These are phyloP conservation scores for Nicator chloris DNA, from an alignment of 2,113 vertebrate species.

Conservation along the genomic window DNA sequence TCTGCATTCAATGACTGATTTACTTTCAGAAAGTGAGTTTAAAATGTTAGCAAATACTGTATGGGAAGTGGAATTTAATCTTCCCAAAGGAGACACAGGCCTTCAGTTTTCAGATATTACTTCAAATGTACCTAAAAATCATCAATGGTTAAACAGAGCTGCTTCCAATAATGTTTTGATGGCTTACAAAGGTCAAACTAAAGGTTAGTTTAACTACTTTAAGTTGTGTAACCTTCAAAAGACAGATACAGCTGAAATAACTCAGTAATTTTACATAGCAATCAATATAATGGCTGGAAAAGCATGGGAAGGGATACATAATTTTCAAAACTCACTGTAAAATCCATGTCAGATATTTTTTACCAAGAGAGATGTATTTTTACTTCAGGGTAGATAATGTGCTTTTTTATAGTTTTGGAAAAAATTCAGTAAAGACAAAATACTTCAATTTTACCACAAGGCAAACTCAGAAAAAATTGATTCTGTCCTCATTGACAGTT, in stretches of 20 bases:
- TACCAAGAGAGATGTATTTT: neutral
- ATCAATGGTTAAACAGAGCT: neutral
- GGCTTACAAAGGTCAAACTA: conserved; percentile 26
- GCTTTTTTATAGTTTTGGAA: neutral
- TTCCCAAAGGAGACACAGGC: neutral
- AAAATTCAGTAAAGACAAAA: neutral
- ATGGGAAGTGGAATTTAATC: neutral
- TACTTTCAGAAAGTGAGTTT: neutral
- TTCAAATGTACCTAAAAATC: conserved; percentile 4
- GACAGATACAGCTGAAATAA: conserved; percentile 21
- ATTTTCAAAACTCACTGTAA: neutral
- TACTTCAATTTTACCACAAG: neutral
- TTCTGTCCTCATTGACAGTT: neutral
- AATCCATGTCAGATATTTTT: neutral
- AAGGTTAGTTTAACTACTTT: conserved; percentile 44
- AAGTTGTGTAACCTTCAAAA: conserved; percentile 23
- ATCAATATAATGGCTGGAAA: conserved; percentile 7
- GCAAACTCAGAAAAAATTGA: neutral
- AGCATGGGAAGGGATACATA: neutral
- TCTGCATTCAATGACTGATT: neutral
- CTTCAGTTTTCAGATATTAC: conserved; percentile 4
- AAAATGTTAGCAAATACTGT: neutral
- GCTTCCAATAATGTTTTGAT: conserved; percentile 20
- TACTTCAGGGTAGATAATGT: neutral
- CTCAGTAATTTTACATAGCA: neutral